phyloP scores from a whole-genome alignment of 2,888 invertebrate species.

The Nesidiocoris tenuis region DNA sequence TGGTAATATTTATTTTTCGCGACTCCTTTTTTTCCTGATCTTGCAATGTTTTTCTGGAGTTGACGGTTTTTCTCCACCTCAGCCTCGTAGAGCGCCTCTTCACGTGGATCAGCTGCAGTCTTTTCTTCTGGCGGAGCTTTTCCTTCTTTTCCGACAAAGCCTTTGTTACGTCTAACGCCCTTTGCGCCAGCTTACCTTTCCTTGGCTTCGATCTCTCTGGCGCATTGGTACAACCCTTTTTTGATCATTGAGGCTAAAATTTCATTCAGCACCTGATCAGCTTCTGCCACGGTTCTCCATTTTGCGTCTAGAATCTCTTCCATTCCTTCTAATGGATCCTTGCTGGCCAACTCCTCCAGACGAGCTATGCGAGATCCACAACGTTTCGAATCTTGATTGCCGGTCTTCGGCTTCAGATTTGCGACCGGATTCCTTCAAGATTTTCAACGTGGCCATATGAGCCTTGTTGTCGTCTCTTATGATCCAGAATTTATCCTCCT shows the following conservation, averaged over 20 bases:
- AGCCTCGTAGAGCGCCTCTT: slow-evolving; percentile 19
- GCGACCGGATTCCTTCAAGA: slow-evolving; percentile 6
- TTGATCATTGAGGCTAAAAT: slow-evolving; percentile 14
- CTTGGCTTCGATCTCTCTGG: not conserved
- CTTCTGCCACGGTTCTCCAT: not conserved
- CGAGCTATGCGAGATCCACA: slow-evolving; percentile 1
- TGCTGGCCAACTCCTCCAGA: not conserved
- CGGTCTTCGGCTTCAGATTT: not conserved
- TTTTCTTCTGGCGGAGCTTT: slow-evolving; percentile 6
- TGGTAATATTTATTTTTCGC: too few species aligned
- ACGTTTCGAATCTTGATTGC: too few species aligned
- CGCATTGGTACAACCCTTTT: not conserved
- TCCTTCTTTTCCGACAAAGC: slow-evolving; percentile 5
- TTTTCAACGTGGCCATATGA: not conserved
- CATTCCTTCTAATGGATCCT: not conserved
- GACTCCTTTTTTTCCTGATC: too few species aligned
- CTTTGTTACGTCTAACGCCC: not conserved
- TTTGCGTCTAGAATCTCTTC: not conserved
- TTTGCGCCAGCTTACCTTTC: not conserved
- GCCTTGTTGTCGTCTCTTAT: not conserved
- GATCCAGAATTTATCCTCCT: not conserved
- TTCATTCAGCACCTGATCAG: not conserved
- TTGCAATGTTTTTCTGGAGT: too few species aligned
- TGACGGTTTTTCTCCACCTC: slow-evolving; percentile 20
- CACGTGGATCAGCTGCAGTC: not conserved